Conservation (phyloP, 2,113 vertebrate genomes). For the Dromas ardeola region DNA sequence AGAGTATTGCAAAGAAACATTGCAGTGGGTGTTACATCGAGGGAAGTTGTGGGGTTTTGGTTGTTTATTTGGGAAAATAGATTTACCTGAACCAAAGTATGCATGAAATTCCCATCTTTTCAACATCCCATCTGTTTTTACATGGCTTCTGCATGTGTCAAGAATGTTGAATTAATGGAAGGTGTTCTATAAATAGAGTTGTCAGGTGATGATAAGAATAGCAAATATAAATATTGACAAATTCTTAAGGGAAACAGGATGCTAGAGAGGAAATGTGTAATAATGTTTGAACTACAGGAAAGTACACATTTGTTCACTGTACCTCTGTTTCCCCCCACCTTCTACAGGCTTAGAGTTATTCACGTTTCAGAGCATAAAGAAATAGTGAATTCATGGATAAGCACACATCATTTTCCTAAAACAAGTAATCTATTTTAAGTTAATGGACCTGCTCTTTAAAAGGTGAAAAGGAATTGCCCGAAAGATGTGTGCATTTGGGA, state of each 20-base stretch:
- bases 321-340: rapidly evolving
- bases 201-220: background rate
- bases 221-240: background rate
- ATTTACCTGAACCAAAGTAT: background rate
- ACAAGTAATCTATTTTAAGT: background rate
- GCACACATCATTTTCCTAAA: background rate
- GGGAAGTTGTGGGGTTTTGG: background rate
- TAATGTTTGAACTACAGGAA: background rate
- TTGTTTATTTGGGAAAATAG: background rate
- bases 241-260: background rate
- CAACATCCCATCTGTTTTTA: background rate
- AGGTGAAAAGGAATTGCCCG: background rate
- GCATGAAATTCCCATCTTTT: background rate
- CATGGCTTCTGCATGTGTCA: background rate
- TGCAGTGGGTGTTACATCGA: background rate
- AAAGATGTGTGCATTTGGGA: background rate
- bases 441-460: background rate
- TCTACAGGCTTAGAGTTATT: background rate
- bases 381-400: background rate
- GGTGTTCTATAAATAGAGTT: background rate
- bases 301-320: background rate
- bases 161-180: background rate
- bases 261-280: background rate
- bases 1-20: background rate
- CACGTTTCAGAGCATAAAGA: background rate